Conservation (phyloP, 2,797 vertebrate species). For the Xenopus petersii region DNA sequence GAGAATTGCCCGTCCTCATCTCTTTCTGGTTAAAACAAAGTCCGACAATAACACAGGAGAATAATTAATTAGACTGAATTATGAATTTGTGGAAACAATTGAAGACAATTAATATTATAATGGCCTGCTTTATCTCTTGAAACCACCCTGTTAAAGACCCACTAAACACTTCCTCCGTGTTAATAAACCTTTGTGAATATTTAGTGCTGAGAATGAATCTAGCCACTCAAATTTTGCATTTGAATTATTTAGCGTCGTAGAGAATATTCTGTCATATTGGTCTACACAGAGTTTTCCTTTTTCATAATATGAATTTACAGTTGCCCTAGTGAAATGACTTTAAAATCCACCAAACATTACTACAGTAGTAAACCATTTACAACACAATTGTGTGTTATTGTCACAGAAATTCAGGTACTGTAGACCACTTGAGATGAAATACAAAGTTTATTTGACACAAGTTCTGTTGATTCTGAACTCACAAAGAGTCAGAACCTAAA, state of each 20-base stretch:
- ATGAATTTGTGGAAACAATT: slow-evolving; percentile 38
- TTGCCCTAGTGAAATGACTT: too few species aligned
- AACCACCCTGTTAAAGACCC: slow-evolving; percentile 39
- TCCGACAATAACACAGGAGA: slow-evolving; percentile 13
- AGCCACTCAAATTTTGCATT: slow-evolving; percentile 31
- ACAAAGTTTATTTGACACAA: too few species aligned
- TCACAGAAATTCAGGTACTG: too few species aligned
- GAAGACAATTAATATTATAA: slow-evolving; percentile 39
- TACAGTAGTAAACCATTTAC: too few species aligned
- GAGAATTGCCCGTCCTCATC: neutral
- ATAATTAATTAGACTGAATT: slow-evolving; percentile 34
- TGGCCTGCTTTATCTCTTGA: slow-evolving; percentile 40
- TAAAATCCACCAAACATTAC: too few species aligned
- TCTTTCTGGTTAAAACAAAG: slow-evolving; percentile 1
- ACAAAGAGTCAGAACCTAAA: too few species aligned
- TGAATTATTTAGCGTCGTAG: slow-evolving; percentile 6
- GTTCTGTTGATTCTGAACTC: too few species aligned
- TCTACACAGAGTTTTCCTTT: too few species aligned
- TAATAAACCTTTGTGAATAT: slow-evolving; percentile 32
- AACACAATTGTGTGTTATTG: too few species aligned
- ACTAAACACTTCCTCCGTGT: slow-evolving; percentile 20
- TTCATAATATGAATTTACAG: too few species aligned
- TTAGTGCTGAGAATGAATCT: slow-evolving; percentile 16
- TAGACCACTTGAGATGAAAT: too few species aligned
- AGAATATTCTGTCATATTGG: too few species aligned